A percentile compares a stretch with the other conserved stretches of the same genome.
Conservation (phyloP, 2,797 vertebrate species). For the Austrolebias charrua region DNA sequence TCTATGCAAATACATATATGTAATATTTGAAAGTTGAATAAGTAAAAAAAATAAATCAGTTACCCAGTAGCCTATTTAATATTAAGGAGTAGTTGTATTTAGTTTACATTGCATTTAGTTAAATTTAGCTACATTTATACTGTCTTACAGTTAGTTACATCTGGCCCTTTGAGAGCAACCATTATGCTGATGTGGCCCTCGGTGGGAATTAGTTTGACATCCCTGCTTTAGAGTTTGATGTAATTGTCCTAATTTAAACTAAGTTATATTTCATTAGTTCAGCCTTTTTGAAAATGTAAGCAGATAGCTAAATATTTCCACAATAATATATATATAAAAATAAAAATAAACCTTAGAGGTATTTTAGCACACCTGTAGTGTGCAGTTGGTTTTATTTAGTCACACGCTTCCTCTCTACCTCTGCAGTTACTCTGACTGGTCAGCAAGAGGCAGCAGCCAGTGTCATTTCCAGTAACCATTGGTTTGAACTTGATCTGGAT, state of each 20-base stretch:
- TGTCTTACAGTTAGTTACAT: too few relatives aligned
- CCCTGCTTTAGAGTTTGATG: background rate
- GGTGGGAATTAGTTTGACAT: too few relatives aligned
- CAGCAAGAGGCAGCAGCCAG: conserved; percentile 58
- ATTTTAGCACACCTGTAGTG: conserved; percentile 15
- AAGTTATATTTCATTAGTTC: background rate
- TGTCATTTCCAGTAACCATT: conserved; percentile 41
- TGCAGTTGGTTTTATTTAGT: background rate
- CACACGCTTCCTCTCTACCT: background rate
- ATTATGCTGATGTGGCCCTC: too few relatives aligned
- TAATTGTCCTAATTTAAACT: conserved; percentile 2
- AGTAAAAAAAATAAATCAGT: too few relatives aligned
- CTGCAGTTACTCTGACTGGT: conserved; percentile 45
- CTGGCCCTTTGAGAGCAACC: too few relatives aligned
- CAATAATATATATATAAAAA: background rate
- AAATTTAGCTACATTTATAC: too few relatives aligned
- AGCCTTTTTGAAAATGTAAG: conserved; percentile 16
- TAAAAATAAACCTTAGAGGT: background rate
- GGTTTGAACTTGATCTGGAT: conserved; percentile 17
- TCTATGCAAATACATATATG: too few relatives aligned
- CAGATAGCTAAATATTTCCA: conserved; percentile 6
- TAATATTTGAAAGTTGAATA: too few relatives aligned
- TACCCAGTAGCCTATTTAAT: too few relatives aligned
- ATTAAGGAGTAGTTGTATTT: too few relatives aligned
- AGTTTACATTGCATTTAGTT: too few relatives aligned